Evolutionary conservation across 2,113 vertebrate genomes (phyloP).

Genomic region (Hippolais icterina): DNA sequence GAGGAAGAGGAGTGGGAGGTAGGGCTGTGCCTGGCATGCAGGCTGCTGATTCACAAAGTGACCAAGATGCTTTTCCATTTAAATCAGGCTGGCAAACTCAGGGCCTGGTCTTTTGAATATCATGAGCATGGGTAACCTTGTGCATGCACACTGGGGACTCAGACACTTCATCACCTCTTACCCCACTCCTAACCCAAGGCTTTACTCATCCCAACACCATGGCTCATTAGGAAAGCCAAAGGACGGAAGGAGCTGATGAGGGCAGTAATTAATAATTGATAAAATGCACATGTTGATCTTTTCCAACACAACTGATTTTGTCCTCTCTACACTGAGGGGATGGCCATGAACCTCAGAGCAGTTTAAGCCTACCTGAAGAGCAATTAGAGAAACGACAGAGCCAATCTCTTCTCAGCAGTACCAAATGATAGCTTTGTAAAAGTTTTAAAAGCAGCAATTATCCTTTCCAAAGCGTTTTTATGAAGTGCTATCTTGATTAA

Average conservation of each 20-base stretch:
- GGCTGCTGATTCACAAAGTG: background rate
- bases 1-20: slow-evolving; percentile 23
- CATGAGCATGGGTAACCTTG: background rate
- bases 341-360: background rate
- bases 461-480: background rate
- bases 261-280: background rate
- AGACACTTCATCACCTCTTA: background rate
- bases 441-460: background rate
- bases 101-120: background rate
- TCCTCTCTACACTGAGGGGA: background rate
- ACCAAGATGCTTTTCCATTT: background rate
- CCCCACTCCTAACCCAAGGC: background rate
- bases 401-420: background rate
- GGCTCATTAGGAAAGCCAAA: background rate
- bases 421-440: background rate
- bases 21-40: background rate
- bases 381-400: background rate
- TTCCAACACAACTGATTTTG: background rate
- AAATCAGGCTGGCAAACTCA: background rate
- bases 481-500: background rate
- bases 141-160: fast-evolving
- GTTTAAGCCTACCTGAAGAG: background rate
- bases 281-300: background rate
- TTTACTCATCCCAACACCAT: background rate
- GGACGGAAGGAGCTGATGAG: background rate